Conservation (phyloP, 2,888 invertebrate species). For the Xanthia togata region DNA sequence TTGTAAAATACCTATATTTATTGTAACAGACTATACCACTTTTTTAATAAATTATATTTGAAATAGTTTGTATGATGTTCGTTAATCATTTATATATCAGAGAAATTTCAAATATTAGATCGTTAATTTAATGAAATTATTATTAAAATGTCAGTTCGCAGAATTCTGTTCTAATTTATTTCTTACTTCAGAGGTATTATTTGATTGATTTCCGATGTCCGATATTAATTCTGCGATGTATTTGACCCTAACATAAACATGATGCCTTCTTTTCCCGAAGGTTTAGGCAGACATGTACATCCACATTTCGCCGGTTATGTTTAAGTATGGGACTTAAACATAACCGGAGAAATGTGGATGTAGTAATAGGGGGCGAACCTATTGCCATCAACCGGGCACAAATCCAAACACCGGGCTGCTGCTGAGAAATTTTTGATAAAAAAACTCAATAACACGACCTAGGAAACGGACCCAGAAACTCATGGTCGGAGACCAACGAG, state of each 20-base stretch:
- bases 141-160: neutral
- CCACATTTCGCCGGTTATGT: neutral
- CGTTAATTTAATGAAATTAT: neutral
- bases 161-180: constrained; percentile 16
- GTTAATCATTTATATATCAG: neutral
- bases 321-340: too few species aligned
- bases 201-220: constrained; percentile 15
- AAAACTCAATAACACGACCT: neutral
- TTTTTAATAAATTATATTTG: too few species aligned
- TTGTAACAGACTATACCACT: too few species aligned
- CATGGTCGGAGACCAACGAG: neutral
- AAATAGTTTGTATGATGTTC: neutral
- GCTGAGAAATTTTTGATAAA: too few species aligned
- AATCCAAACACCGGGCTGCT: neutral
- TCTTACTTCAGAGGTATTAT: constrained; percentile 8
- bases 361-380: neutral
- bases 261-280: neutral
- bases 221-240: neutral
- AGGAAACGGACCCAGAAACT: neutral
- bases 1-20: too few species aligned
- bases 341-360: too few species aligned
- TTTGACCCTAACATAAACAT: neutral
- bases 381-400: neutral
- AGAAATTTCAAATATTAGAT: neutral
- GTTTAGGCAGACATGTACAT: too few species aligned